Percentiles rank a stretch among this genome's conserved stretches.
Evolutionary conservation across 2,113 vertebrate genomes (phyloP).

Genomic region (Dasyprocta punctata): DNA sequence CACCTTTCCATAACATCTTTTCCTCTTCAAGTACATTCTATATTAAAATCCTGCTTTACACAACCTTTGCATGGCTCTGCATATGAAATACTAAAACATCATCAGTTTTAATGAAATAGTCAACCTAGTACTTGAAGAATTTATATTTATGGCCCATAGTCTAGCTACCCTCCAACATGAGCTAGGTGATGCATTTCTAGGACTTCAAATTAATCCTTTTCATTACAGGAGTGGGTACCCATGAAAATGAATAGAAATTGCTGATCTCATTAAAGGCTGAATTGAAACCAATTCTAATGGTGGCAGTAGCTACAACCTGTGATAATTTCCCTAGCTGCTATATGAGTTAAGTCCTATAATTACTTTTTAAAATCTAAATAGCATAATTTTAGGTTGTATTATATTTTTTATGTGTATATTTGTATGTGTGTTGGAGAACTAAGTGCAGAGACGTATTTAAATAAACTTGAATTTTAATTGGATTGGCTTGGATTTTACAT

Average conservation of each 20-base stretch:
- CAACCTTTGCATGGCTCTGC: slow-evolving; percentile 54
- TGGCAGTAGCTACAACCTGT: slow-evolving; percentile 75
- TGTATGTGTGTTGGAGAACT: slow-evolving; percentile 59
- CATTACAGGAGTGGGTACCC: slow-evolving; percentile 79
- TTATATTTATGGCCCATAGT: slow-evolving; percentile 74
- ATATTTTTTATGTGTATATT: slow-evolving; percentile 77
- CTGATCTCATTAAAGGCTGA: slow-evolving; percentile 82
- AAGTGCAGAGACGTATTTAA: slow-evolving; percentile 67
- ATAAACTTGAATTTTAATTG: slow-evolving; percentile 77
- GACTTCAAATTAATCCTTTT: slow-evolving; percentile 81
- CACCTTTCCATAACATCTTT: slow-evolving; percentile 65
- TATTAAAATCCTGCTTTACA: slow-evolving; percentile 68
- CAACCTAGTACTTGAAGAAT: slow-evolving; percentile 71
- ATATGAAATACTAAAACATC: slow-evolving; percentile 75
- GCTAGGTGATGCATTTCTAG: slow-evolving; percentile 78
- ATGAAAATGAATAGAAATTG: slow-evolving; percentile 81
- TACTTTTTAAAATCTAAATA: slow-evolving; percentile 78
- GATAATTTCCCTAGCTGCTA: slow-evolving; percentile 79
- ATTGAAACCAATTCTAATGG: slow-evolving; percentile 81
- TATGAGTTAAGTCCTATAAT: slow-evolving; percentile 78
- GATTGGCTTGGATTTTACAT: slow-evolving; percentile 70
- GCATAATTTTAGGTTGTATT: slow-evolving; percentile 74
- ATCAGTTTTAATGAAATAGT: slow-evolving; percentile 80
- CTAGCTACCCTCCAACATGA: slow-evolving; percentile 65
- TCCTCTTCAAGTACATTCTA: slow-evolving; percentile 60